Evolutionary conservation across 2,888 invertebrate genomes (phyloP).

Genomic region (Aspidiotus destructor): DNA sequence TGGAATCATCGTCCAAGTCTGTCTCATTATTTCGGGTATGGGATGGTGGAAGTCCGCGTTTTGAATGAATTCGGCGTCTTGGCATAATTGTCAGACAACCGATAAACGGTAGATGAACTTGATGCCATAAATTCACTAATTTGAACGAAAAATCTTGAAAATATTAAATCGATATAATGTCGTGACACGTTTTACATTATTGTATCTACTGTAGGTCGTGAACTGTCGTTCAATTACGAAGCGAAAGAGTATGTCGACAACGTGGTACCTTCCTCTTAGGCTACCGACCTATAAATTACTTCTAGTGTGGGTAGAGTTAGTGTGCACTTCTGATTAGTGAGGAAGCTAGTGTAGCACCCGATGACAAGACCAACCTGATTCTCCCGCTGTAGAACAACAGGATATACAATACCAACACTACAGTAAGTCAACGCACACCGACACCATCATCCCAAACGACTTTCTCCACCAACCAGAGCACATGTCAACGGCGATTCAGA

Average conservation of each 20-base stretch:
- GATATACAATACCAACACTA: too few species aligned
- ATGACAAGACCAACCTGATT: too few species aligned
- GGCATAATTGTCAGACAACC: too few species aligned
- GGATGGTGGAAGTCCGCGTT: too few species aligned
- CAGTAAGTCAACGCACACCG: too few species aligned
- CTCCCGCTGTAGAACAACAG: too few species aligned
- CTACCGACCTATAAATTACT: neutral
- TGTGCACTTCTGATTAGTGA: slow-evolving; percentile 1
- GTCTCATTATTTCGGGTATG: neutral
- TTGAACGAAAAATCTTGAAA: neutral
- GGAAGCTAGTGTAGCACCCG: neutral
- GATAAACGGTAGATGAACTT: too few species aligned
- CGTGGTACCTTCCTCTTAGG: neutral
- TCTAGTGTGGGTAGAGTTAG: slow-evolving; percentile 2
- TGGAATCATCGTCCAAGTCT: neutral
- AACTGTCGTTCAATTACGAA: neutral
- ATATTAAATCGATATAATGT: neutral
- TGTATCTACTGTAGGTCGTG: neutral
- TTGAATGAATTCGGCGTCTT: too few species aligned
- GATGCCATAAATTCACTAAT: neutral
- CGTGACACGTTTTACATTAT: neutral
- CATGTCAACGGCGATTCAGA: too few species aligned
- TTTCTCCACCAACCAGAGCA: too few species aligned
- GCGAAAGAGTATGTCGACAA: too few species aligned
- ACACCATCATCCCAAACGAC: too few species aligned